Percentiles rank a stretch among this genome's conserved stretches.
Conservation (phyloP, 2,888 invertebrate species). For the Tipula vernalis region DNA sequence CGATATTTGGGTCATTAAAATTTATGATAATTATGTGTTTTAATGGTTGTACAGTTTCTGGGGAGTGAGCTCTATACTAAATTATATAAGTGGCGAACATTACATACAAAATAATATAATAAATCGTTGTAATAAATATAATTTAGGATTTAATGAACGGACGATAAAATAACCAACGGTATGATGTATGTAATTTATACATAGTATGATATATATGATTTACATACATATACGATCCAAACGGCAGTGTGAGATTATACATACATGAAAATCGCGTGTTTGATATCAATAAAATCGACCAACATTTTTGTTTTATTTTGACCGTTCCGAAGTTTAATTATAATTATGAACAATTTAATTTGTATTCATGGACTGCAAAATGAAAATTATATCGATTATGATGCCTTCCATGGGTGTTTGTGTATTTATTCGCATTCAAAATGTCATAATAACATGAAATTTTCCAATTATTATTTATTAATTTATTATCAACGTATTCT, state of each 20-base stretch:
- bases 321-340: background rate
- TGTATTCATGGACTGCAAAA: background rate
- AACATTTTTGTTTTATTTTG: background rate
- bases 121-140: background rate
- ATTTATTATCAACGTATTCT: too few species aligned
- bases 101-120: background rate
- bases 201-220: background rate
- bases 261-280: background rate
- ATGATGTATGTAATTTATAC: background rate
- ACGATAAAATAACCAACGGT: background rate
- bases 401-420: background rate
- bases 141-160: background rate
- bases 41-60: background rate
- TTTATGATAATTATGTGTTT: background rate
- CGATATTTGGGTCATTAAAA: background rate
- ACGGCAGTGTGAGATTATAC: background rate
- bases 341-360: background rate
- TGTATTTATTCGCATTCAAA: background rate
- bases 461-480: background rate
- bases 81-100: background rate
- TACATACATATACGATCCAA: background rate
- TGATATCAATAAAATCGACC: background rate
- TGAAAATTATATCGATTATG: background rate
- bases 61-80: background rate
- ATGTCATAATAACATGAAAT: background rate